A percentile compares a stretch with the other conserved stretches of the same genome.
Conservation (phyloP, 2,888 invertebrate genomes). For the Plusia festucae region DNA sequence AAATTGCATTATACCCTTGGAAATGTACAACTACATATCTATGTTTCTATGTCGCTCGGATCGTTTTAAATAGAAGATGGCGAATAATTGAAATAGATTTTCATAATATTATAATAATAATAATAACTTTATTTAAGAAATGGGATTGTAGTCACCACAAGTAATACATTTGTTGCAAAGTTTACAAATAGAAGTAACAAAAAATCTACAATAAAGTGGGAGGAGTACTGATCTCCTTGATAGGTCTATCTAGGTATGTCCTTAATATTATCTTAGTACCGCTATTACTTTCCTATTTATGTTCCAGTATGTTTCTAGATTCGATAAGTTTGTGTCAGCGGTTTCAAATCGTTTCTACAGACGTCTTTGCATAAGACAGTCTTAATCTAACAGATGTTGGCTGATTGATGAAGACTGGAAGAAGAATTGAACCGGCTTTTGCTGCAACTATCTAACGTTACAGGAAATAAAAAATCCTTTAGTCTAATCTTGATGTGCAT, state of each 20-base stretch:
- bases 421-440: background rate
- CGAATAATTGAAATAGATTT: slow-evolving; percentile 71
- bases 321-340: slow-evolving; percentile 20
- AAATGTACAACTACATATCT: slow-evolving; percentile 48
- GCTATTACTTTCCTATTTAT: slow-evolving; percentile 29
- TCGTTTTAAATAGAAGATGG: slow-evolving; percentile 59
- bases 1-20: slow-evolving; percentile 75
- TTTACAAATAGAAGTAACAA: too few relatives aligned
- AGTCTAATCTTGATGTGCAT: too few relatives aligned
- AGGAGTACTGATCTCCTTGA: too few relatives aligned
- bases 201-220: too few relatives aligned
- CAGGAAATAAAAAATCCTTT: background rate
- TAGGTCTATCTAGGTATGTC: too few relatives aligned
- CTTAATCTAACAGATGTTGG: background rate
- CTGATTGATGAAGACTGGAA: background rate
- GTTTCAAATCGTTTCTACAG: slow-evolving; percentile 7
- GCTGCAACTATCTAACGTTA: background rate
- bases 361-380: background rate
- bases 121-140: too few relatives aligned
- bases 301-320: slow-evolving; percentile 1
- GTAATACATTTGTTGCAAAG: too few relatives aligned
- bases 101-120: too few relatives aligned
- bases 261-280: slow-evolving; percentile 49
- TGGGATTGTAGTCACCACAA: too few relatives aligned
- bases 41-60: slow-evolving; percentile 49